Conservation (phyloP, 1,140 invertebrate genomes). For the Oryctes rhinoceros region DNA sequence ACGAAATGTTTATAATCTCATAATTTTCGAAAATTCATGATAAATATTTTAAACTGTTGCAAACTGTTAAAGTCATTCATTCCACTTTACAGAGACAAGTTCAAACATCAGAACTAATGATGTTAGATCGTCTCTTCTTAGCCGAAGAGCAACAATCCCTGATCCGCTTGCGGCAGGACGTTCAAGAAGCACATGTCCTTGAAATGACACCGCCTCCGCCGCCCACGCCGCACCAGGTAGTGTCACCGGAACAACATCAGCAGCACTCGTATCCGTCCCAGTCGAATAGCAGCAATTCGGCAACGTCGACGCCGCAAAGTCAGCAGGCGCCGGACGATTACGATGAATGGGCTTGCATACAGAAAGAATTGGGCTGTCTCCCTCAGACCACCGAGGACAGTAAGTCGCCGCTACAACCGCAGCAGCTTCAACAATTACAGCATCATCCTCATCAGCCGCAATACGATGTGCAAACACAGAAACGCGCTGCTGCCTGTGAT, state of each 20-base stretch:
- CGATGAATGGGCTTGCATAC: constrained; percentile 75
- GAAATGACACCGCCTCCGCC: constrained; percentile 43
- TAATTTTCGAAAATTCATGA: too few relatives aligned
- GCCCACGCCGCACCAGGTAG: constrained; percentile 4
- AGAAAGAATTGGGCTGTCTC: constrained; percentile 71
- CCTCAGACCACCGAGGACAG: constrained; percentile 39
- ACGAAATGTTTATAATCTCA: too few relatives aligned
- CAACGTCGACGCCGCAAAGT: neutral
- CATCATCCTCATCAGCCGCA: neutral
- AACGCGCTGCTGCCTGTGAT: constrained; percentile 54
- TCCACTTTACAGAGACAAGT: constrained; percentile 69
- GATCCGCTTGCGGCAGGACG: constrained; percentile 65
- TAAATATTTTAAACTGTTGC: too few relatives aligned
- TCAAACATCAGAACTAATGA: constrained; percentile 75
- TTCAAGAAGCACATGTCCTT: constrained; percentile 50
- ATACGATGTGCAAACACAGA: constrained; percentile 43
- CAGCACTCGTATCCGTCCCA: constrained; percentile 37
- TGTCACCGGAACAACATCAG: neutral
- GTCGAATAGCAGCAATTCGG: constrained; percentile 33
- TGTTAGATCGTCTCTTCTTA: constrained; percentile 76
- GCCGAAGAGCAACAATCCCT: constrained; percentile 71
- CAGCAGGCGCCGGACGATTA: constrained; percentile 62
- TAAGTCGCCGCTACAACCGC: constrained; percentile 26
- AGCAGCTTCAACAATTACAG: neutral
- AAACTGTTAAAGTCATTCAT: constrained; percentile 23